These are phyloP conservation scores for Oenanthe melanoleuca DNA, from an alignment of 2,113 vertebrate species.

Conservation along the genomic window DNA sequence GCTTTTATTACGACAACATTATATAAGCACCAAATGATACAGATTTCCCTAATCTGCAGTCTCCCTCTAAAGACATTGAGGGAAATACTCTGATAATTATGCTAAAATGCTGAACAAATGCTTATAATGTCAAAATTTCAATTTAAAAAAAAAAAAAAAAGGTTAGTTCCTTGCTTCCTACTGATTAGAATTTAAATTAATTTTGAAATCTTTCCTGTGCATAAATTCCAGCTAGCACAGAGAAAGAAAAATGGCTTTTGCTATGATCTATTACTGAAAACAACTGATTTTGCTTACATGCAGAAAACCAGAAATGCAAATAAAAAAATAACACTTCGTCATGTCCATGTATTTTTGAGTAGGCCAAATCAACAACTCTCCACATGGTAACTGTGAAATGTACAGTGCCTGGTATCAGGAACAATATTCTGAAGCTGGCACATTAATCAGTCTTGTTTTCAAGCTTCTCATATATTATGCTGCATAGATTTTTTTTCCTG, in stretches of 20 bases:
- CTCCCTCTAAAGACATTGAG: not conserved
- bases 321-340: conserved; percentile 75
- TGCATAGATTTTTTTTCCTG: conserved; percentile 47
- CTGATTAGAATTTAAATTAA: conserved; percentile 42
- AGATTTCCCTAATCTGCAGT: conserved; percentile 25
- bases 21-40: conserved; percentile 32
- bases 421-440: conserved; percentile 78
- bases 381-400: conserved; percentile 79
- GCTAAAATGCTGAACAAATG: conserved; percentile 43
- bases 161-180: conserved; percentile 14
- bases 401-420: conserved; percentile 76
- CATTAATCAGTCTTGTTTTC: conserved; percentile 76
- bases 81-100: conserved; percentile 10
- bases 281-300: conserved; percentile 67
- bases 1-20: conserved; percentile 28
- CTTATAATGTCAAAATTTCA: conserved; percentile 41
- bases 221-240: conserved; percentile 30
- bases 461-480: conserved; percentile 74
- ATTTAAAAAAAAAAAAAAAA: not conserved
- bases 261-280: conserved; percentile 54
- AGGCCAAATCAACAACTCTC: conserved; percentile 76
- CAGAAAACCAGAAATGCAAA: conserved; percentile 69
- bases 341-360: conserved; percentile 75
- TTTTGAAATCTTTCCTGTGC: conserved; percentile 25
- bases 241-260: conserved; percentile 51